A percentile compares a stretch with the other conserved stretches of the same genome.
phyloP scores from a whole-genome alignment of 2,888 invertebrate species.

The Tipula unca region DNA sequence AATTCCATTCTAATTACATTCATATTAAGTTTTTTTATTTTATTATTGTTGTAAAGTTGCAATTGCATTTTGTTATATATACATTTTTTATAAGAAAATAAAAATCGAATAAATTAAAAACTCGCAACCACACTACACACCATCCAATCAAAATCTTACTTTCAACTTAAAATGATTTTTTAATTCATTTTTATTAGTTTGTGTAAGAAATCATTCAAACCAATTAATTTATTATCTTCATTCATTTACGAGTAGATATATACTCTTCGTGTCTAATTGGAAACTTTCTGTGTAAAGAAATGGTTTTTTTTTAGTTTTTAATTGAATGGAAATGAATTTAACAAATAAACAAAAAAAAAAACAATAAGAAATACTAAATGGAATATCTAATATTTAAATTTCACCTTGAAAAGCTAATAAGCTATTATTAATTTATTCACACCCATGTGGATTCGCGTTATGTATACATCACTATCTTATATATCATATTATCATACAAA shows the following conservation, averaged over 20 bases:
- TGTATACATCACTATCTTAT: too few relatives aligned
- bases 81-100: neutral
- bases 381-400: neutral
- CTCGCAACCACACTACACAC: neutral
- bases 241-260: neutral
- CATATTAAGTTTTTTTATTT: neutral
- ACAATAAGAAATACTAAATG: neutral
- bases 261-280: neutral
- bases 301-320: neutral
- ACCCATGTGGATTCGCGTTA: neutral
- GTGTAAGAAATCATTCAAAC: neutral
- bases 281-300: neutral
- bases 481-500: neutral
- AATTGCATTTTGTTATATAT: neutral
- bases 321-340: neutral
- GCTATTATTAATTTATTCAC: neutral
- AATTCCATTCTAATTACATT: neutral
- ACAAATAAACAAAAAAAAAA: neutral
- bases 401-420: neutral
- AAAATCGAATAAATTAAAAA: neutral
- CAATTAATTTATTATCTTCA: neutral
- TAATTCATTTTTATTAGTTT: neutral
- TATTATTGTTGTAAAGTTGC: neutral
- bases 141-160: neutral
- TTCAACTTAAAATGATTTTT: neutral